Base-by-base conservation (phyloP, 2,888 invertebrate genomes). In the Epistrophe grossulariae region DNA sequence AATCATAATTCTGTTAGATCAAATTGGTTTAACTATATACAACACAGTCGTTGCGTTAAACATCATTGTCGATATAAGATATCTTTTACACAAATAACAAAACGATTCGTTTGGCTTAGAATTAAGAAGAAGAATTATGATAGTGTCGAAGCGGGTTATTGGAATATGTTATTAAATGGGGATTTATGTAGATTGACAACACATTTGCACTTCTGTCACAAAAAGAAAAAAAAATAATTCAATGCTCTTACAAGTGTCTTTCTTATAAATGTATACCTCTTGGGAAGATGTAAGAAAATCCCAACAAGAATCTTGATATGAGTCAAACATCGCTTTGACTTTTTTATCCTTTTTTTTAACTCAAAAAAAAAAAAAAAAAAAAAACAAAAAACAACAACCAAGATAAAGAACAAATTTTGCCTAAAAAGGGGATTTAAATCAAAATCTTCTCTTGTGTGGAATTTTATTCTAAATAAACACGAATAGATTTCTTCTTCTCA, bases 81-180 rank as follows among this genome's bases (percentile, higher is more conserved):
- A 52, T 28, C 24, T 7, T 31, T n/a, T 31, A 9, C 8, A n/a
- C 9, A 31, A 55, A 31, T 15, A 31, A 31, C n/a, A 9, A 31
- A 55, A 28, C 28, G 55, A 55, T 55, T 55, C 15, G 3, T 55
- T 55, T 55, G 55, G 55, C 55, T 55, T 4, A 55, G 55, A 55
- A 28, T n/a, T 55, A 15, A 9, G 15, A 15, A 15, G 28, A 55
- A 55, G 31, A 9, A 55, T 15, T 52, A 17, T 17, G 45, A 13
- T 13, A 55, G 15, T 55, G 55, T 55, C 15, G 15, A 55, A 31
- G 50, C 10, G 3, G 11, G 19, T 19, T 52, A 19, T 52, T 52
- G 19, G 19, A 50, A 10, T 24, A 6, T 55, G 48, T 50, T 45
- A n/a, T 45, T 7, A 45, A n/a, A 50, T 9, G 4, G 50, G 50